Base-by-base conservation (phyloP, 2,888 invertebrate genomes). In the Cylindroiulus punctatus region DNA sequence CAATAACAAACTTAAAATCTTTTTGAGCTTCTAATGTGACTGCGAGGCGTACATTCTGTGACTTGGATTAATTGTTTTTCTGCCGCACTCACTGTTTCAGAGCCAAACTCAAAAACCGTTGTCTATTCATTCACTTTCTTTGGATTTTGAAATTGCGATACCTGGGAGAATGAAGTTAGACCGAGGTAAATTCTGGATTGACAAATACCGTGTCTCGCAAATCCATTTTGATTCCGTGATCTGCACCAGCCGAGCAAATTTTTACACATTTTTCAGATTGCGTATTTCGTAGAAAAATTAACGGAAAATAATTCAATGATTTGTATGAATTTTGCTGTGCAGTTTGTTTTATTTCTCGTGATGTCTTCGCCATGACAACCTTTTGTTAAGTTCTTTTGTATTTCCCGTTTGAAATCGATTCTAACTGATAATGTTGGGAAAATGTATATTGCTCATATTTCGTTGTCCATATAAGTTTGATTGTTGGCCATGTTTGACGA, bases 321-420 rank as follows among this genome's bases (percentile, higher is more conserved):
- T 36, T 36, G 36, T 36, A 36, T 7, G 36, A 36, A 36, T 36
- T 36, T 36, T 36, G 36, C 36, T 36, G 36, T 36, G 36, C 36
- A 36, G 36, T 36, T 36, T 36, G 36, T 36, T 36, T 36, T 36
- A 36, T 36, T 36, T 7, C 36, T 4, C 36, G 36, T 36, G 4
- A 76, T 30, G 76, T 30, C 76, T 76, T 76, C 30, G 30, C 76
- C 76, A 76, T 76, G 76, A 76, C 76, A 76, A 65, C 17, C 17
- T 76, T 76, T 76, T 30, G 17, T 8, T 30, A 30, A 76, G 30
- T 30, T 76, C 76, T 76, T 76, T 76, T 76, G 30, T 76, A 76
- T 76, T 76, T 14, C 10, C 10, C 26, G 30, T 76, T 76, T 76
- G 17, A 76, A 76, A 76, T 26, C 26, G 65, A 76, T 30, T 76